phyloP scores from a whole-genome alignment of 2,113 vertebrate genomes.

The Oenanthe oenanthe region DNA sequence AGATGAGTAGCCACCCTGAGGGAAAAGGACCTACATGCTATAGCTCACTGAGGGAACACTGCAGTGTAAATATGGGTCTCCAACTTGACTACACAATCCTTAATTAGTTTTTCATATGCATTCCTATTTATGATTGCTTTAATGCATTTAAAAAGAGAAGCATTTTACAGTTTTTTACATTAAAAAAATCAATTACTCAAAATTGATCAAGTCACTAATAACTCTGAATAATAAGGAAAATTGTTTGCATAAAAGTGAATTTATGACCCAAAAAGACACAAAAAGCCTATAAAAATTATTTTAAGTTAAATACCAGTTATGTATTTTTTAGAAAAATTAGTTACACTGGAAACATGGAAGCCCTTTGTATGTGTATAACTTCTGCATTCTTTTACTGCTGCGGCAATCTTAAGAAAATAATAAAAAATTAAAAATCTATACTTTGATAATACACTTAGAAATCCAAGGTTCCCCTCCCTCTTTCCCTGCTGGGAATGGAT shows the following conservation, averaged over 20 bases:
- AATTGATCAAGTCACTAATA: not conserved
- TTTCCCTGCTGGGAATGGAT: constrained; percentile 19
- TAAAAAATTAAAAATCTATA: not conserved
- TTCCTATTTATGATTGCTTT: constrained; percentile 66
- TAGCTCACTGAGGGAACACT: not conserved
- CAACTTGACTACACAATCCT: not conserved
- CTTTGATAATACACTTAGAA: constrained; percentile 15
- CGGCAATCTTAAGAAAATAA: not conserved
- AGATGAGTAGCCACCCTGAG: not conserved
- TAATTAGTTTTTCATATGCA: not conserved
- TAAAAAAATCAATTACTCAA: constrained; percentile 19
- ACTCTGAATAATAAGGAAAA: constrained; percentile 17
- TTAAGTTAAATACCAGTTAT: constrained; percentile 63
- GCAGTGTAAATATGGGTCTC: not conserved
- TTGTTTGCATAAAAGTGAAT: not conserved
- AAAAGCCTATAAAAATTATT: constrained; percentile 38
- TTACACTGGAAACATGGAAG: constrained; percentile 41
- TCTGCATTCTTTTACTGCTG: constrained; percentile 25
- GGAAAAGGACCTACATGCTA: not conserved
- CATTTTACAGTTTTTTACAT: constrained; percentile 29
- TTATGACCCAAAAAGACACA: constrained; percentile 35
- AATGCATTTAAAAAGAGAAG: constrained; percentile 51
- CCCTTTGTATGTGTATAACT: constrained; percentile 11
- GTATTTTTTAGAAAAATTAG: constrained; percentile 51
- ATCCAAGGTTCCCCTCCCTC: not conserved